phyloP scores from a whole-genome alignment of 2,888 invertebrate genomes.

The Harmothoe impar region DNA sequence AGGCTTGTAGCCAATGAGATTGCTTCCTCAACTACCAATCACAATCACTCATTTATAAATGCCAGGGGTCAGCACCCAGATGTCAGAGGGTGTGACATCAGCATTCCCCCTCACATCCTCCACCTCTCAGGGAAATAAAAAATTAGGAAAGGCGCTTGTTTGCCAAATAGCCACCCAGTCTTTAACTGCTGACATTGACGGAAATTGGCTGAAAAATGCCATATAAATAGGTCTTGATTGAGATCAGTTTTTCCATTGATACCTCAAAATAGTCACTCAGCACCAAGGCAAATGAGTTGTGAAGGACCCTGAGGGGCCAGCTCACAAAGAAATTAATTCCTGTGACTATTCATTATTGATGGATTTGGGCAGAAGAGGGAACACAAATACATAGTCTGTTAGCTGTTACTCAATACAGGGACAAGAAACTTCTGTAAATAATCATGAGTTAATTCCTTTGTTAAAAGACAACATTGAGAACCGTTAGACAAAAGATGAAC shows the following conservation, averaged over 20 bases:
- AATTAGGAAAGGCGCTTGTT: background rate
- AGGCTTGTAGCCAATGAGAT: constrained; percentile 32
- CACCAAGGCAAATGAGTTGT: background rate
- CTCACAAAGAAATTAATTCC: background rate
- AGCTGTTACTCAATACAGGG: too few relatives aligned
- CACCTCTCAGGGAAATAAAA: background rate
- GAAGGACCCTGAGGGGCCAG: too few relatives aligned
- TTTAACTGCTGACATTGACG: background rate
- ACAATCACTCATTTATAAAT: constrained; percentile 55
- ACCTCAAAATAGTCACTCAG: background rate
- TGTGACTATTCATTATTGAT: background rate
- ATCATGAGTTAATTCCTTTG: too few relatives aligned
- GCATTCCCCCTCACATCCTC: background rate
- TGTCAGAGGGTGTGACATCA: background rate
- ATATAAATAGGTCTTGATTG: background rate
- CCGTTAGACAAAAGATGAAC: too few relatives aligned
- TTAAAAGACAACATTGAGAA: too few relatives aligned
- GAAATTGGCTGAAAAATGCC: background rate
- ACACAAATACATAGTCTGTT: too few relatives aligned
- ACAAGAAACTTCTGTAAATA: too few relatives aligned
- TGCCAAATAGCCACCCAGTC: background rate
- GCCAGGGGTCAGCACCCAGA: constrained; percentile 5
- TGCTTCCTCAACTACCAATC: constrained; percentile 54
- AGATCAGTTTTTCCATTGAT: background rate
- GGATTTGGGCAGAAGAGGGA: background rate